Evolutionary conservation across 2,797 vertebrate species (phyloP).

Genomic region (Brachyrhaphis roseni): DNA sequence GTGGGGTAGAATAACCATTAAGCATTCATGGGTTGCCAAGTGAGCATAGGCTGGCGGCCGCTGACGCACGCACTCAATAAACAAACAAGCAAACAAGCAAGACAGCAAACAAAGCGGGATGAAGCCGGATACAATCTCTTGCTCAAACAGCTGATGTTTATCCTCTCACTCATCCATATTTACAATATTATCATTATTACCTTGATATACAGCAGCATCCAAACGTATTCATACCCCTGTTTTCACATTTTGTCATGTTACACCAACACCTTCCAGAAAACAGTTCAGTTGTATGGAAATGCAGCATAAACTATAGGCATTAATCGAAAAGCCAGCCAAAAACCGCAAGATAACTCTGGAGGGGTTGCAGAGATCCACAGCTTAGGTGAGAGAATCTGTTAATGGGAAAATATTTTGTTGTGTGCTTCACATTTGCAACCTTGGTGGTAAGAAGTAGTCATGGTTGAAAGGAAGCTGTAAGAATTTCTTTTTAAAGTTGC

Average conservation of each 20-base stretch:
- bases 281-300: no score
- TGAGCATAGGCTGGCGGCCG: slow-evolving; percentile 59
- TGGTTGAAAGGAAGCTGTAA: neutral
- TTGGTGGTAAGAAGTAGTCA: neutral
- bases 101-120: slow-evolving; percentile 64
- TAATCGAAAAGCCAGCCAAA: neutral
- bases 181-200: slow-evolving; percentile 55
- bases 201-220: slow-evolving; percentile 16
- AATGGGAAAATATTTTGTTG: neutral
- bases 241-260: neutral
- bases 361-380: neutral
- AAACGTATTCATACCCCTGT: neutral
- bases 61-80: slow-evolving; percentile 63
- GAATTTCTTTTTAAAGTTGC: neutral
- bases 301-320: no score
- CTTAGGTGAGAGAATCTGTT: neutral
- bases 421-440: neutral
- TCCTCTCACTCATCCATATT: slow-evolving; percentile 63
- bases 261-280: neutral
- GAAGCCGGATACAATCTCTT: slow-evolving; percentile 66
- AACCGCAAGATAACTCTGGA: neutral
- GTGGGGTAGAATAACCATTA: slow-evolving; percentile 75
- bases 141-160: slow-evolving; percentile 69
- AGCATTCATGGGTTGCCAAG: slow-evolving; percentile 75
- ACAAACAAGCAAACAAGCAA: slow-evolving; percentile 63